Base-by-base conservation (phyloP, 2,888 invertebrate genomes). In the Lathronympha strigana region DNA sequence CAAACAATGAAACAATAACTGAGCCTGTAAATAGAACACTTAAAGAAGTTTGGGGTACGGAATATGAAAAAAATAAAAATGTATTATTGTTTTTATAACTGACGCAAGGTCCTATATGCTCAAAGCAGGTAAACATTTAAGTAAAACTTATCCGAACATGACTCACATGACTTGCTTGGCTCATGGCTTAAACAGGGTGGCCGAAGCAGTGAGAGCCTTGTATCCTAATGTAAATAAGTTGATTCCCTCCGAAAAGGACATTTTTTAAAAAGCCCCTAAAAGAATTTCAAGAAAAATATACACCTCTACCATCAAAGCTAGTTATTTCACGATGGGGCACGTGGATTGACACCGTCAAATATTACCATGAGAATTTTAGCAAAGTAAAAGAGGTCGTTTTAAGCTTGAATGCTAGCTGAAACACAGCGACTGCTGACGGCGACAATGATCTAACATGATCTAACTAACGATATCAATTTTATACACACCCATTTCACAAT, bases 1-100 rank as follows among this genome's bases (percentile, higher is more conserved):
- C 33, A 4, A 33, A 51, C 51, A 51, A 51, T 33, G 19, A 51
- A 51, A 51, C 51, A 51, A 51, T 51, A 51, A 51, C 51, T 51
- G 33, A 31, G 19, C 33, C 21, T 31, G 49, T 49, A 15, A 51
- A 51, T 51, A 33, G 5, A 51, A 51, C 19, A 51, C 31, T 49
- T 15, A 49, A 28, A 9, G 31, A 51, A 4, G 13, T 33, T 51
- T 51, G 33, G 31, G 50, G 50, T 51, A 33, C 50, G 19, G 33
- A 51, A 51, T 51, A 51, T 6, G 19, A 51, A 51, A 33, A 31
- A 51, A 40, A 51, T n/a, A 4, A 13, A 51, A 51, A 33, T 33
- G 13, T 33, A 33, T 51, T 31, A 31, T 19, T 17, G 5, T 51
- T 51, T 51, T 51, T 33, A 51, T 51, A 51, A 51, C 50, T 9